These are phyloP conservation scores for Apis mellifera DNA, from an alignment of 1,140 invertebrate genomes.

Conservation along the genomic window Amel_HAv3.1 CM009939.2:4150001-4150500, in stretches of 20 bases:
- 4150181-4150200: constrained; percentile 55
- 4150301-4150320: neutral
- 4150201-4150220: constrained; percentile 19
- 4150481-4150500: neutral
- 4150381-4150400: constrained; percentile 12
- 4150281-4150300: neutral
- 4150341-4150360: constrained; percentile 9
- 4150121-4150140: constrained; percentile 58
- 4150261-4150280: neutral
- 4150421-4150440: neutral
- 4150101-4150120: constrained; percentile 68
- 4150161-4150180: constrained; percentile 23
- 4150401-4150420: neutral
- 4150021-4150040: constrained; percentile 16
- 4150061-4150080: constrained; percentile 66
- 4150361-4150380: constrained; percentile 14
- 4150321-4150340: neutral
- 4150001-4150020: constrained; percentile 52
- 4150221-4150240: too few species aligned
- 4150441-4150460: neutral
- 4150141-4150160: constrained; percentile 43
- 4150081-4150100: constrained; percentile 67
- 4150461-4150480: neutral
- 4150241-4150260: neutral
- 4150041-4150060: constrained; percentile 41